A percentile compares a stretch with the other conserved stretches of the same genome.
Evolutionary conservation across 2,113 vertebrate genomes (phyloP).

Genomic region (Cacatua alba): DNA sequence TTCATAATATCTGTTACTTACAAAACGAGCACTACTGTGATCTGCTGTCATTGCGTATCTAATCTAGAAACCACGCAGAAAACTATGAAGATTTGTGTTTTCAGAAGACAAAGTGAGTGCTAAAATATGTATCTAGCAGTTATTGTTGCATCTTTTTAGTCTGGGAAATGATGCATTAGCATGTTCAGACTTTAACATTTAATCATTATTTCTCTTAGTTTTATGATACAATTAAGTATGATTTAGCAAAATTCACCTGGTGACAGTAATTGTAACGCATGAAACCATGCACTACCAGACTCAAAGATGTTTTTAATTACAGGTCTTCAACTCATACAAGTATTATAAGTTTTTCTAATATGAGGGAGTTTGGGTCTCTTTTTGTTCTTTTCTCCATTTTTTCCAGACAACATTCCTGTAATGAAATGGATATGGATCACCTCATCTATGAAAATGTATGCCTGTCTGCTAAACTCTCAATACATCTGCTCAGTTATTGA

Average conservation of each 20-base stretch:
- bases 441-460: constrained; percentile 45
- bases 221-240: neutral
- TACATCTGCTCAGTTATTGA: constrained; percentile 61
- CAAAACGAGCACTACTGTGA: neutral
- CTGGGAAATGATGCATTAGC: neutral
- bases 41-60: too few relatives aligned
- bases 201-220: neutral
- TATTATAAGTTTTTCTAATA: neutral
- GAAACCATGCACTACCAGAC: neutral
- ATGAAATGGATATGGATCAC: constrained; percentile 46
- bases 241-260: neutral
- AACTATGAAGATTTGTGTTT: neutral
- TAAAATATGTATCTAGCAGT: neutral
- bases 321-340: neutral
- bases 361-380: neutral
- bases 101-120: neutral
- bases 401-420: neutral
- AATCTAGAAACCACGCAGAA: neutral
- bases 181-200: neutral
- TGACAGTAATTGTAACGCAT: neutral
- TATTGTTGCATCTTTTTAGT: neutral
- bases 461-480: constrained; percentile 54
- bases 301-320: neutral
- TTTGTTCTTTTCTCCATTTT: neutral
- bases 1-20: neutral